phyloP scores from a whole-genome alignment of 2,888 invertebrate genomes.

The Brachylomia viminalis region DNA sequence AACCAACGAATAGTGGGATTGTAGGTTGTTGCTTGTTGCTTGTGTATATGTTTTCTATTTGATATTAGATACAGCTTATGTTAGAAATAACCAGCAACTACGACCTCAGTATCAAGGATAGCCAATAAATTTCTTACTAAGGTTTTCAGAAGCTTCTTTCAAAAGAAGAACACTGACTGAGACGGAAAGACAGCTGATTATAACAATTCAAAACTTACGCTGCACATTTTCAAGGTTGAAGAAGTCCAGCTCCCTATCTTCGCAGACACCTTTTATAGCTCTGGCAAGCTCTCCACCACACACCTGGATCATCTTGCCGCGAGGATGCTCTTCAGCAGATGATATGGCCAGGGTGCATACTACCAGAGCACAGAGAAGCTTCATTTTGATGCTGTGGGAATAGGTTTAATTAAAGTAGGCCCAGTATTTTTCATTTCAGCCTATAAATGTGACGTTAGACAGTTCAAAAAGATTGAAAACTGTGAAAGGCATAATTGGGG shows the following conservation, averaged over 20 bases:
- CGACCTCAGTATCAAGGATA: too few species aligned
- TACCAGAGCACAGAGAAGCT: constrained; percentile 32
- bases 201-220: constrained; percentile 16
- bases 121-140: too few species aligned
- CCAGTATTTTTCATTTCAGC: neutral
- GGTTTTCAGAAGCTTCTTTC: too few species aligned
- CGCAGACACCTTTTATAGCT: constrained; percentile 46
- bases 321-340: constrained; percentile 46
- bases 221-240: constrained; percentile 42
- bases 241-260: constrained; percentile 43
- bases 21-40: too few species aligned
- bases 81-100: too few species aligned
- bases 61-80: too few species aligned
- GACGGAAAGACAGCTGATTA: too few species aligned
- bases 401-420: neutral
- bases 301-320: constrained; percentile 39
- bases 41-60: too few species aligned
- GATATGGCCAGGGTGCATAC: constrained; percentile 30
- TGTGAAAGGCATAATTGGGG: neutral
- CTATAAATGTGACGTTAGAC: neutral
- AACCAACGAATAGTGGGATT: too few species aligned
- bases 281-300: constrained; percentile 47
- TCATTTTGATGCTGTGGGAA: constrained; percentile 42
- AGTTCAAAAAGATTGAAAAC: neutral
- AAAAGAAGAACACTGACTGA: too few species aligned